Percentiles rank a stretch among this genome's conserved stretches.
Evolutionary conservation across 2,113 vertebrate species (phyloP).

Genomic region (Notiomystis cincta): DNA sequence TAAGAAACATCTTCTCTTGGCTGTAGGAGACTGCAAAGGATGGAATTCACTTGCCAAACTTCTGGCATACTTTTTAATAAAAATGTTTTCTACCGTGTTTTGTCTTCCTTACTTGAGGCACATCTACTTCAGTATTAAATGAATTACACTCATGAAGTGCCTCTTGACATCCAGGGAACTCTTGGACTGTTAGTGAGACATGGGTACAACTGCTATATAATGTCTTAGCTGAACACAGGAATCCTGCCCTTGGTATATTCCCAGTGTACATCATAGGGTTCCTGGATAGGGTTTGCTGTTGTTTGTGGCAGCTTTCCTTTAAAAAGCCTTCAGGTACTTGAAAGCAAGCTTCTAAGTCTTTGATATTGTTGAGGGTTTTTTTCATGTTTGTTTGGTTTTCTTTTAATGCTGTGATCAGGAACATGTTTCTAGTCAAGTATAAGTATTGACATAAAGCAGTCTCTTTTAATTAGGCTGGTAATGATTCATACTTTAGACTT

Average conservation of each 20-base stretch:
- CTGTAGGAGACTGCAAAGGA: not conserved
- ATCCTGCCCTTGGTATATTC: not conserved
- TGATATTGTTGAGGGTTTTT: not conserved
- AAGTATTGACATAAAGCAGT: not conserved
- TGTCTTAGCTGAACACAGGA: not conserved
- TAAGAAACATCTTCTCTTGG: not conserved
- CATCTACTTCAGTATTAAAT: not conserved
- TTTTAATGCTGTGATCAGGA: not conserved
- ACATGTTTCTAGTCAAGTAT: not conserved
- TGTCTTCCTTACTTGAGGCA: not conserved
- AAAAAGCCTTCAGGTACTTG: not conserved
- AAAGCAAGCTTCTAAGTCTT: not conserved
- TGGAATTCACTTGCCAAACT: not conserved
- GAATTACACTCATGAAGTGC: not conserved
- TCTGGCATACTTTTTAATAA: not conserved
- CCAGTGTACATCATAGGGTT: too few relatives aligned
- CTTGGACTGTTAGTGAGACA: not conserved
- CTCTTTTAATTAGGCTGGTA: not conserved
- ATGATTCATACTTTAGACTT: not conserved
- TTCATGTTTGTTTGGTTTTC: not conserved
- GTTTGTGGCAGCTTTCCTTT: not conserved
- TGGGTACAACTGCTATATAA: not conserved
- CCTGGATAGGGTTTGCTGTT: not conserved
- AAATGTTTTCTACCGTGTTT: not conserved
- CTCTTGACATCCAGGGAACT: not conserved